A percentile compares a stretch with the other conserved stretches of the same genome.
Conservation (phyloP, 1,140 invertebrate species). For the Rhizoglyphus robini region DNA sequence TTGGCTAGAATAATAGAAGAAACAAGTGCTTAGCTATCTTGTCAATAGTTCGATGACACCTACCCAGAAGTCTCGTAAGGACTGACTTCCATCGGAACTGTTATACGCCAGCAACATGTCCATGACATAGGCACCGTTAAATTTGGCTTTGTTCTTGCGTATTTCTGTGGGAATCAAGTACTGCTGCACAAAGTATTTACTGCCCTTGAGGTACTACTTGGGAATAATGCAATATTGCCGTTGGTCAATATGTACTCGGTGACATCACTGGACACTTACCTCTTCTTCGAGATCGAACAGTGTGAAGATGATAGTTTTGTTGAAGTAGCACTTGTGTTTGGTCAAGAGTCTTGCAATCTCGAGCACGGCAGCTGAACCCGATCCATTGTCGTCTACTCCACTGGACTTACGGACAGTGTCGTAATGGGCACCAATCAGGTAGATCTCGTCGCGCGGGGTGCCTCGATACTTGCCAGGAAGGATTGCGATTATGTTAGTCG, state of each 20-base stretch:
- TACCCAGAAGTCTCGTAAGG: slow-evolving; percentile 21
- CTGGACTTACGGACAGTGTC: slow-evolving; percentile 31
- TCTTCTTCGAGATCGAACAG: slow-evolving; percentile 38
- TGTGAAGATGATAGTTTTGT: slow-evolving; percentile 36
- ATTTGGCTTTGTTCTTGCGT: slow-evolving; percentile 16
- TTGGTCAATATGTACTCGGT: too few species aligned
- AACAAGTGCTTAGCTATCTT: background rate
- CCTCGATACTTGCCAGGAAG: slow-evolving; percentile 30
- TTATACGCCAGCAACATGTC: slow-evolving; percentile 37
- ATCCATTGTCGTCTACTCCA: slow-evolving; percentile 37
- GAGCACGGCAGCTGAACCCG: slow-evolving; percentile 34
- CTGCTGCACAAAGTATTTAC: slow-evolving; percentile 35
- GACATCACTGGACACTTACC: slow-evolving; percentile 21
- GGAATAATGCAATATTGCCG: background rate
- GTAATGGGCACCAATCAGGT: slow-evolving; percentile 37
- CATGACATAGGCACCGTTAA: slow-evolving; percentile 35
- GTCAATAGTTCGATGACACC: background rate
- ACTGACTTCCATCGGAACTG: slow-evolving; percentile 22
- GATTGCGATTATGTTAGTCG: slow-evolving; percentile 35
- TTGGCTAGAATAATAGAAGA: background rate
- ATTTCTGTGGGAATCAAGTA: slow-evolving; percentile 30
- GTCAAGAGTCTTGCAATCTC: slow-evolving; percentile 34
- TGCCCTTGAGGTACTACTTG: slow-evolving; percentile 31
- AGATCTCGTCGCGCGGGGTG: slow-evolving; percentile 31
- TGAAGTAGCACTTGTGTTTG: slow-evolving; percentile 29